Conservation (phyloP, 2,888 invertebrate genomes). For the Exocentrus adspersus region DNA sequence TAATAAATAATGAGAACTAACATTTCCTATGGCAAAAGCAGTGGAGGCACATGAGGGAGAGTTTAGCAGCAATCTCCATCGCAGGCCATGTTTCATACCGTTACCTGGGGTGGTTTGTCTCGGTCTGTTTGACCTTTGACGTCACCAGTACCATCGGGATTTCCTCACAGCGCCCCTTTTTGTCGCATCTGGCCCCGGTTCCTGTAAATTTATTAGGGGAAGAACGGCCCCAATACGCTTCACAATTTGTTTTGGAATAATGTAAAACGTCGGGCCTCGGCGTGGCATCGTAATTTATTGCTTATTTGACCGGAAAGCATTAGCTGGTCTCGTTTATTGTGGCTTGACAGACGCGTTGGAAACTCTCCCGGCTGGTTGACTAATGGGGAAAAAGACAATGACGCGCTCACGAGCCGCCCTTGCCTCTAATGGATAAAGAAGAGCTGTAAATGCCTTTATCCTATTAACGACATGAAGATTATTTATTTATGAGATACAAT, state of each 20-base stretch:
- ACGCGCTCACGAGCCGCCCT: background rate
- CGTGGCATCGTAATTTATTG: conserved; percentile 10
- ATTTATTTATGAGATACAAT: too few relatives aligned
- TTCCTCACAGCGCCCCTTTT: conserved; percentile 16
- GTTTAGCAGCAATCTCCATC: too few relatives aligned
- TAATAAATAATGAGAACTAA: too few relatives aligned
- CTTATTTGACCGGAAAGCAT: background rate
- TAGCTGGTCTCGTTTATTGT: background rate
- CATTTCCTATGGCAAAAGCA: too few relatives aligned
- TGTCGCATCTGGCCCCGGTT: conserved; percentile 17
- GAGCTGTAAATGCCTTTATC: too few relatives aligned
- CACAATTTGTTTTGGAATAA: conserved; percentile 12
- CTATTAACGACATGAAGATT: too few relatives aligned
- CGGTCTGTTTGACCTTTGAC: conserved; percentile 11
- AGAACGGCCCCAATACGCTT: conserved; percentile 10
- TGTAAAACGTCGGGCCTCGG: conserved; percentile 4
- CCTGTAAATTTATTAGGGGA: conserved; percentile 12
- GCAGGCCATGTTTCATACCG: conserved; percentile 10
- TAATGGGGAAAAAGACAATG: background rate
- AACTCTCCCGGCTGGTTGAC: background rate
- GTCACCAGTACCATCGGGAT: conserved; percentile 4
- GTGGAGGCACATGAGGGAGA: too few relatives aligned
- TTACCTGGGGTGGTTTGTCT: conserved; percentile 11
- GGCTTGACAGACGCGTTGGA: background rate
- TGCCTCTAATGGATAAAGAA: background rate